Evolutionary conservation across 2,113 vertebrate genomes (phyloP).

Genomic region (Periophthalmodon schlosseri): DNA sequence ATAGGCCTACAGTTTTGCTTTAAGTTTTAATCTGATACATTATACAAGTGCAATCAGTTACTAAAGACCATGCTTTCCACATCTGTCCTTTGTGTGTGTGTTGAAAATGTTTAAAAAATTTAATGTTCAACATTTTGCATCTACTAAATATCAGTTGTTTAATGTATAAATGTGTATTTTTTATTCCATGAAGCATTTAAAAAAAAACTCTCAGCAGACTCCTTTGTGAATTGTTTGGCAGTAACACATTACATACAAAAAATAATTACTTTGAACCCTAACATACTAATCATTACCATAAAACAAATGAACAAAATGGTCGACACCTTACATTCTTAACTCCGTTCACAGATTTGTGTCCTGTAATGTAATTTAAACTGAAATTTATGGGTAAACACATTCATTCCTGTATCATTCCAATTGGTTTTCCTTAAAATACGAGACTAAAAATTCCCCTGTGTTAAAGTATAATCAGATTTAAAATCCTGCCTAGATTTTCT

Average conservation of each 20-base stretch:
- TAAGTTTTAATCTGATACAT: neutral
- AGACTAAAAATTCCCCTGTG: too few species aligned
- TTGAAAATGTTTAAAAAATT: neutral
- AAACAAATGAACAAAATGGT: too few species aligned
- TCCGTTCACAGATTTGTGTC: neutral
- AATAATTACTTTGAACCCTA: neutral
- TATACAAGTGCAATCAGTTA: neutral
- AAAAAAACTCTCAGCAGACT: too few species aligned
- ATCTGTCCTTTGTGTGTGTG: neutral
- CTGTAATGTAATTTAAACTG: neutral
- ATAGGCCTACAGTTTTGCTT: neutral
- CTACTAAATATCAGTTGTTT: conserved; percentile 2
- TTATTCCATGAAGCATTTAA: neutral
- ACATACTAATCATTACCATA: neutral
- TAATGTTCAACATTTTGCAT: neutral
- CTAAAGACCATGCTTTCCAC: neutral
- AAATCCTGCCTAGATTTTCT: too few species aligned
- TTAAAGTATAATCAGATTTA: too few species aligned
- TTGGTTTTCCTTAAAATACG: too few species aligned
- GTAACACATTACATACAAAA: neutral
- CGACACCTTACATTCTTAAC: neutral
- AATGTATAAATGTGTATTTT: neutral
- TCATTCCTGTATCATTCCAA: too few species aligned
- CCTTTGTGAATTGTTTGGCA: neutral
- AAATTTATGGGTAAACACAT: too few species aligned